These are phyloP conservation scores for Damaliscus lunatus DNA, from an alignment of 2,113 vertebrate species.

Conservation along the genomic window DNA sequence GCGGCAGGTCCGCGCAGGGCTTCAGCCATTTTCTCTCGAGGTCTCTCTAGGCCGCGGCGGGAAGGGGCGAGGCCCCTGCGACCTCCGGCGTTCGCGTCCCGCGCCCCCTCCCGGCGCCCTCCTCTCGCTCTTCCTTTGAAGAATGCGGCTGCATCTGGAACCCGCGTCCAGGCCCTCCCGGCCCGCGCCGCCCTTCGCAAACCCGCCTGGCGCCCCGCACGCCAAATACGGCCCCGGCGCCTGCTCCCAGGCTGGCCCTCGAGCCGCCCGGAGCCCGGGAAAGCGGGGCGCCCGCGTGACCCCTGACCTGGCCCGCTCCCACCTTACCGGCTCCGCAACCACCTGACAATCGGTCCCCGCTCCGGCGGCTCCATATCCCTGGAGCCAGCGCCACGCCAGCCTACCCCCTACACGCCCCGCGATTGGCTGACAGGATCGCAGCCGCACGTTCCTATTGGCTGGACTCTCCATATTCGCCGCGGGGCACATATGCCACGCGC, in stretches of 20 bases:
- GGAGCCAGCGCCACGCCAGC: not conserved
- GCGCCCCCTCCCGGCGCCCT: too few relatives aligned
- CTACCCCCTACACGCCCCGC: not conserved
- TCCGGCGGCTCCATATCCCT: not conserved
- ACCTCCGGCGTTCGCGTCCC: too few relatives aligned
- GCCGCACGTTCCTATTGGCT: constrained; percentile 11
- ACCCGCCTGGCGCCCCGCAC: too few relatives aligned
- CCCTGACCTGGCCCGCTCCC: not conserved
- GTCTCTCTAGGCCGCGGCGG: too few relatives aligned
- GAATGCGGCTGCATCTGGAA: too few relatives aligned
- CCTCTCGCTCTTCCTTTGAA: too few relatives aligned
- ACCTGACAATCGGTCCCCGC: not conserved
- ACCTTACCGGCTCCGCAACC: not conserved
- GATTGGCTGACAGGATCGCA: not conserved
- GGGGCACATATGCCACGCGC: not conserved
- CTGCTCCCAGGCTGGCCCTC: not conserved
- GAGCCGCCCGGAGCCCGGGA: not conserved
- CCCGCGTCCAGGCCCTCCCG: too few relatives aligned
- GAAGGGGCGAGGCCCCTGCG: too few relatives aligned
- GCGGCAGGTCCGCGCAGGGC: too few relatives aligned
- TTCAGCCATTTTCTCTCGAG: too few relatives aligned
- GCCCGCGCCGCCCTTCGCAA: too few relatives aligned
- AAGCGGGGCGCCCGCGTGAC: not conserved
- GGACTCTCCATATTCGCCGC: not conserved
- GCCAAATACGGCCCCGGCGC: rapidly evolving